These are phyloP conservation scores for Yponomeuta evonymella DNA, from an alignment of 2,888 invertebrate species.

Conservation along the genomic window DNA sequence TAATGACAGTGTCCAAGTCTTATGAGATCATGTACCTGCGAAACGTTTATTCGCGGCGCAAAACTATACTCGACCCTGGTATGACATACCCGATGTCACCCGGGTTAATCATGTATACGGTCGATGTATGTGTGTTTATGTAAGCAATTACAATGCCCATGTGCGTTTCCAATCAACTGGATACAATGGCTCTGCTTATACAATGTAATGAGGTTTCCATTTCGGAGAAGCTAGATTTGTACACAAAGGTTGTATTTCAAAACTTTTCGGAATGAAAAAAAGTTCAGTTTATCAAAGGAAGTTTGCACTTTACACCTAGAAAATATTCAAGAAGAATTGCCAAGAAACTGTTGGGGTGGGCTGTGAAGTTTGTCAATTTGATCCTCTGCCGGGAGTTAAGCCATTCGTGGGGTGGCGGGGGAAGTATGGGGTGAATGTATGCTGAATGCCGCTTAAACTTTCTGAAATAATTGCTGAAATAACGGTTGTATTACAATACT, in stretches of 20 bases:
- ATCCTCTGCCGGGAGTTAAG: slow-evolving; percentile 48
- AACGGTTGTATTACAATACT: slow-evolving; percentile 73
- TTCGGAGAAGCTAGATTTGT: slow-evolving; percentile 18
- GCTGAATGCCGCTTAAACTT: slow-evolving; percentile 71
- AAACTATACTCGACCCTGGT: too few species aligned
- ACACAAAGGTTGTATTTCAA: background rate
- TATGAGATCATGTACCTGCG: too few species aligned
- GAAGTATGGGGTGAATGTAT: slow-evolving; percentile 49
- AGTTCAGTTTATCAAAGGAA: too few species aligned
- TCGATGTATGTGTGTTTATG: slow-evolving; percentile 6
- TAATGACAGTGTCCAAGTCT: too few species aligned
- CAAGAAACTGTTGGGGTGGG: slow-evolving; percentile 43
- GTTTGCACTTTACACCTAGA: slow-evolving; percentile 34
- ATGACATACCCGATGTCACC: too few species aligned
- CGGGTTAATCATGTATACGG: background rate
- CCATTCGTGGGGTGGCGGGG: slow-evolving; percentile 40
- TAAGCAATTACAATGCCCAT: slow-evolving; percentile 12
- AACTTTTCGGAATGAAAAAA: background rate
- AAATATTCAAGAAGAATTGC: slow-evolving; percentile 61
- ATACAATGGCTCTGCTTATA: slow-evolving; percentile 21
- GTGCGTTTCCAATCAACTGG: slow-evolving; percentile 16
- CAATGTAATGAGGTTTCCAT: slow-evolving; percentile 22
- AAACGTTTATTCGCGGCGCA: too few species aligned
- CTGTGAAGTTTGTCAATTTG: slow-evolving; percentile 56
- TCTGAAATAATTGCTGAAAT: slow-evolving; percentile 70